These are phyloP conservation scores for Metallyticus violacea DNA, from an alignment of 2,888 invertebrate genomes.

Conservation along the genomic window DNA sequence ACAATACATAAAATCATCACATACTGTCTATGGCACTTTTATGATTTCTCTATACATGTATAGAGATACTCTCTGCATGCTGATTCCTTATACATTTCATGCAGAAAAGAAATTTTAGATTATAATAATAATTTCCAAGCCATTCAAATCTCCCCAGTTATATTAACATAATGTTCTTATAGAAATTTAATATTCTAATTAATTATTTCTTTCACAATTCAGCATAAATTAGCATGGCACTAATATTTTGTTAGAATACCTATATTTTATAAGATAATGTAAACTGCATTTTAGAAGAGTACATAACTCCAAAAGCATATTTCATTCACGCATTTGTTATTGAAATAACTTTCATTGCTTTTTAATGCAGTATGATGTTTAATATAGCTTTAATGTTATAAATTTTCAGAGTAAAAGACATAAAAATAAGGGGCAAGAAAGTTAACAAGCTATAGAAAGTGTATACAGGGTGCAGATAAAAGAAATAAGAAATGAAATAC, in stretches of 20 bases:
- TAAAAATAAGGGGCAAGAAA: background rate
- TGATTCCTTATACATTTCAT: background rate
- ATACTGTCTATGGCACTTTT: background rate
- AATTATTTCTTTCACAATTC: background rate
- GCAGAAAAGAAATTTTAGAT: background rate
- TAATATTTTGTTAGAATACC: background rate
- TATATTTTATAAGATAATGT: background rate
- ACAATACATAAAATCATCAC: background rate
- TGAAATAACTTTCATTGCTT: background rate
- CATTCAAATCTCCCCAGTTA: background rate
- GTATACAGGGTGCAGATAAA: conserved; percentile 20
- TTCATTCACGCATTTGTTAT: background rate
- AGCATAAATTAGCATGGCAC: background rate
- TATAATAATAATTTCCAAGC: background rate
- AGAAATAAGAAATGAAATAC: conserved; percentile 26
- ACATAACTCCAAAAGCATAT: background rate
- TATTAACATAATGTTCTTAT: background rate
- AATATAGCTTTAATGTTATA: background rate
- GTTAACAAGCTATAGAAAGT: background rate
- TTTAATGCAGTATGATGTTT: background rate
- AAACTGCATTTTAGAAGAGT: background rate
- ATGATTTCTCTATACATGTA: background rate
- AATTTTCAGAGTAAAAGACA: background rate
- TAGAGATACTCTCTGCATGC: background rate
- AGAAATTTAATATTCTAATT: background rate